Conservation (phyloP, 2,113 vertebrate genomes). For the Sturnira hondurensis region DNA sequence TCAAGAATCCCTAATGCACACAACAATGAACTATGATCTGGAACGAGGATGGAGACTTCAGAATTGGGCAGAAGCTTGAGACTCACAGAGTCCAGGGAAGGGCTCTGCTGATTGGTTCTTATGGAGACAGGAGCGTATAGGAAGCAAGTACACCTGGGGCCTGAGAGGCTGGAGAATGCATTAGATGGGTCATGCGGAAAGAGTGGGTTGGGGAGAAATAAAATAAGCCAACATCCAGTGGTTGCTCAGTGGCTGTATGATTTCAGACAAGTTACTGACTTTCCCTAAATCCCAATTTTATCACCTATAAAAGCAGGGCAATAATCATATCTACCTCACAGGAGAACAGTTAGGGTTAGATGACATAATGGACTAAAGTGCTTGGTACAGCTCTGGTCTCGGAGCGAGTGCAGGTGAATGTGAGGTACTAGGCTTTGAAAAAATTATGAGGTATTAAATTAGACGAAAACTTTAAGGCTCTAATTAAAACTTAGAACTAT, state of each 20-base stretch:
- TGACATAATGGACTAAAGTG: background rate
- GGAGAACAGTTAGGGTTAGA: background rate
- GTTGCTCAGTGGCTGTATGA: background rate
- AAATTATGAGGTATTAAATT: background rate
- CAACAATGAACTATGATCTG: background rate
- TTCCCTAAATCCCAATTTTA: background rate
- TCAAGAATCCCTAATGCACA: background rate
- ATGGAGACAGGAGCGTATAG: background rate
- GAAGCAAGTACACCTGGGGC: background rate
- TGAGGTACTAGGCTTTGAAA: background rate
- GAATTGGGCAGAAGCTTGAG: background rate
- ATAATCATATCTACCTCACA: background rate
- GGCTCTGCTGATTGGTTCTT: background rate
- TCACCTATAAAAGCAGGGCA: background rate
- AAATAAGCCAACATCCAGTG: background rate
- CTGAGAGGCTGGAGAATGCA: background rate
- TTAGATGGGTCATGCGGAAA: background rate
- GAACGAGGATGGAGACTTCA: background rate
- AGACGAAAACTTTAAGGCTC: background rate
- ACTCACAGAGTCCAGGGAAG: background rate
- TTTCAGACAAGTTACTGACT: background rate
- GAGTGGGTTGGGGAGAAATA: background rate
- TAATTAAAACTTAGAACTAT: constrained; percentile 8
- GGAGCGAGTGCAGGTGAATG: background rate
- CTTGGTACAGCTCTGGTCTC: background rate